Evolutionary conservation across 2,797 vertebrate genomes (phyloP).

Genomic region (Cygnus olor): DNA sequence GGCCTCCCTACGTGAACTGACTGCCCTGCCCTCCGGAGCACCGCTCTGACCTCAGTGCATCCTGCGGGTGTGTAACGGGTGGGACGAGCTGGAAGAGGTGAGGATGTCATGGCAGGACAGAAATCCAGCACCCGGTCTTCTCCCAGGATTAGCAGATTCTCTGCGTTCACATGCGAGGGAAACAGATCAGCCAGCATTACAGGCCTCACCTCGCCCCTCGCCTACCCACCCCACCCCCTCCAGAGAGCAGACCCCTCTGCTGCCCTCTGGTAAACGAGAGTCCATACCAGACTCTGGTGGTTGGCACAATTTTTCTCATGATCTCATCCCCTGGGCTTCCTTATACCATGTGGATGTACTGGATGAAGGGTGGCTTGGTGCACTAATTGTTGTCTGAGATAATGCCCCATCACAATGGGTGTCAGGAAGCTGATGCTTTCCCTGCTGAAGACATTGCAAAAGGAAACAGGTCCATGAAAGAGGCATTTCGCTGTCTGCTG

Average conservation of each 20-base stretch:
- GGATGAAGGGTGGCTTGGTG: not conserved
- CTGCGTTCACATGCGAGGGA: accelerated
- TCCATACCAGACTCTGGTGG: not conserved
- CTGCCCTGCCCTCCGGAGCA: not conserved
- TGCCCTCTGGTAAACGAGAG: not conserved
- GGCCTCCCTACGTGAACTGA: not conserved
- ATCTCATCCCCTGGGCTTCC: not conserved
- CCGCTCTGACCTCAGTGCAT: not conserved
- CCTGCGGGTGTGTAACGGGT: not conserved
- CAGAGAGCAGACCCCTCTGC: not conserved
- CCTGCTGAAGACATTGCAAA: not conserved
- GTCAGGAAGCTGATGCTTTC: not conserved
- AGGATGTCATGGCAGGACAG: not conserved
- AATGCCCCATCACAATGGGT: no score
- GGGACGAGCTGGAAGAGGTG: not conserved
- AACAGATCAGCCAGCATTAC: not conserved
- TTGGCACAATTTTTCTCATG: not conserved
- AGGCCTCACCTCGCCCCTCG: not conserved
- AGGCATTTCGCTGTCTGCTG: not conserved
- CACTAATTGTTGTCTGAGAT: not conserved
- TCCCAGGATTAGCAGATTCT: not conserved
- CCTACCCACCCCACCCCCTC: not conserved
- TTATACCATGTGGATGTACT: not conserved
- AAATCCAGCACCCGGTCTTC: not conserved
- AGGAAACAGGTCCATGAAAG: not conserved